Evolutionary conservation across 2,888 invertebrate species (phyloP), one percentile per base, ranked within the genome.

Genomic region (Crematogaster levior): DNA sequence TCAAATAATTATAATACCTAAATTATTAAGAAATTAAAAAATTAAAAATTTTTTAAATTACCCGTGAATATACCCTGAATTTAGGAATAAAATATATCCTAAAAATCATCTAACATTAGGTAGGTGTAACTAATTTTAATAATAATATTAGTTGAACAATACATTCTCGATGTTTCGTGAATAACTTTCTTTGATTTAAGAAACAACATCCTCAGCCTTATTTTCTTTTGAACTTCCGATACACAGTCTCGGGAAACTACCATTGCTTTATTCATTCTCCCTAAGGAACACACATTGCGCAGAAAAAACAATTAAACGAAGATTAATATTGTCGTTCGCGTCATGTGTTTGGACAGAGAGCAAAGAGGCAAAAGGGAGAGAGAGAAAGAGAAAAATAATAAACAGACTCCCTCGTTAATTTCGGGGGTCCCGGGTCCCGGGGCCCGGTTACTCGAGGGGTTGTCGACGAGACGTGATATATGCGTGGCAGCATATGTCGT

Each of bases 391-490:
- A 91, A 88, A 91, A 90, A 91, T 91, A 92, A 93, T 92, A 93
- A 93, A 93, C 91, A 92, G 90, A 87, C 88, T 89, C 88, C 86
- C 89, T 84, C 87, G 89, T 92, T 92, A 92, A 93, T 93, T 91
- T 81, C 89, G 91, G 91, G 92, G n/a, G n/a, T n/a, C n/a, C n/a
- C n/a, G n/a, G n/a, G 90, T 88, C 86, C 82, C 12, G 65, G 51
- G 87, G 77, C 84, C 63, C 51, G 48, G 27, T 24, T 18, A 84
- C 84, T 86, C 89, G 88, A 87, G 89, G 91, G 91, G 92, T 90
- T 91, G 91, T 90, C 90, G 85, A 84, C 85, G 84, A 75, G 84
- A 77, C 86, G 90, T 92, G 91, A 92, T 92, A 90, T 92, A 92
- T 90, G 88, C 87, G 72, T 63, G 65, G 61, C 75, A 80, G 87